Evolutionary conservation across 1,140 invertebrate genomes (phyloP).

Genomic region (Apis florea): DNA sequence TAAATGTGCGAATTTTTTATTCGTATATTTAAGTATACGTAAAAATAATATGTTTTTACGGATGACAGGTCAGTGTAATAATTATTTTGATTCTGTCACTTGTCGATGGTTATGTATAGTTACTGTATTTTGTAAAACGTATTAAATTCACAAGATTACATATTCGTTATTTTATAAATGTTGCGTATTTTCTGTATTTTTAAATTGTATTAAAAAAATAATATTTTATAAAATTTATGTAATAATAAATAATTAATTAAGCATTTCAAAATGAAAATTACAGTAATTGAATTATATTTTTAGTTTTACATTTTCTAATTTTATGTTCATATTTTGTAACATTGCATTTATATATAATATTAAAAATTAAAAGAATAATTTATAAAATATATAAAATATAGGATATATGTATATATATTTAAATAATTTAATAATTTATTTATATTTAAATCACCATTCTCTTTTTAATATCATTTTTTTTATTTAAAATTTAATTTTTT

Average conservation of each 20-base stretch:
- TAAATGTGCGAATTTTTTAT: neutral
- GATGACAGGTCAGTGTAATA: slow-evolving; percentile 14
- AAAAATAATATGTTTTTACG: neutral
- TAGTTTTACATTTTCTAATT: neutral
- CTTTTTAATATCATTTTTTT: neutral
- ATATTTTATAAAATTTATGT: neutral
- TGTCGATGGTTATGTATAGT: neutral
- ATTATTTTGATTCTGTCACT: slow-evolving; percentile 24
- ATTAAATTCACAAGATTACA: slow-evolving; percentile 7
- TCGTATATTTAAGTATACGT: neutral
- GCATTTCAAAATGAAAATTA: neutral
- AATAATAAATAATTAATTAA: neutral
- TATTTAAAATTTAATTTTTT: neutral
- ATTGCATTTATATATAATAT: neutral
- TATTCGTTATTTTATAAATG: neutral
- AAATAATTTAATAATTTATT: neutral
- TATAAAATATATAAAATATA: too few species aligned
- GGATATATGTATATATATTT: neutral
- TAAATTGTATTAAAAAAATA: neutral
- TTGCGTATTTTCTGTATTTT: neutral
- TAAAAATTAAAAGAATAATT: neutral
- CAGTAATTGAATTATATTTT: neutral
- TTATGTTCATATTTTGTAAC: neutral
- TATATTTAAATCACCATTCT: neutral
- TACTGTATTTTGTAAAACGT: slow-evolving; percentile 7